A percentile compares a stretch with the other conserved stretches of the same genome.
Conservation (phyloP, 1,140 invertebrate species). For the Helicoverpa zea region DNA sequence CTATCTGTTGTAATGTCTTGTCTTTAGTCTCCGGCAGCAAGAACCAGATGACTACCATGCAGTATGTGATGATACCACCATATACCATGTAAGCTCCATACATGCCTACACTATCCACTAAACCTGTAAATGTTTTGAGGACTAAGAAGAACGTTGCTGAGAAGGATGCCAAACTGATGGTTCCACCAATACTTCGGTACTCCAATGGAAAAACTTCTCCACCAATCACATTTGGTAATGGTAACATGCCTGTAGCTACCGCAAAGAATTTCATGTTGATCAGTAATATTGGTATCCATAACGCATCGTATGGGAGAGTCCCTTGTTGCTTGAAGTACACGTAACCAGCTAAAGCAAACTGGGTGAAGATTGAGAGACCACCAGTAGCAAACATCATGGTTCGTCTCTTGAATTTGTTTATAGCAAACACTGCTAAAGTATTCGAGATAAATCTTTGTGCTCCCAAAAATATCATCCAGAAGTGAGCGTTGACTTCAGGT, state of each 20-base stretch:
- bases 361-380: slow-evolving; percentile 59
- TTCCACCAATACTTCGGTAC: slow-evolving; percentile 70
- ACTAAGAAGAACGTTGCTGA: slow-evolving; percentile 65
- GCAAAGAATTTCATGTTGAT: slow-evolving; percentile 71
- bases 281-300: slow-evolving; percentile 63
- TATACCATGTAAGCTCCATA: slow-evolving; percentile 66
- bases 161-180: slow-evolving; percentile 65
- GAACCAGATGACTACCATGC: slow-evolving; percentile 62
- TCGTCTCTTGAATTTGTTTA: slow-evolving; percentile 71
- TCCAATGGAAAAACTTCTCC: slow-evolving; percentile 74
- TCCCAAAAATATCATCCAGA: slow-evolving; percentile 88
- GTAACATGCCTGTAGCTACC: slow-evolving; percentile 71
- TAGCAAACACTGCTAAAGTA: slow-evolving; percentile 62
- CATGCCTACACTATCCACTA: slow-evolving; percentile 62
- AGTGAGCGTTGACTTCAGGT: slow-evolving; percentile 85
- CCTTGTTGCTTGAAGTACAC: slow-evolving; percentile 61
- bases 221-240: slow-evolving; percentile 71
- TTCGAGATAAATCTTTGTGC: slow-evolving; percentile 84
- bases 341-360: slow-evolving; percentile 64
- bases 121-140: slow-evolving; percentile 66
- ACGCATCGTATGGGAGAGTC: slow-evolving; percentile 64
- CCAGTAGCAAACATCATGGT: slow-evolving; percentile 68
- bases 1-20: slow-evolving; percentile 66
- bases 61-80: slow-evolving; percentile 54
- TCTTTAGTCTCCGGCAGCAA: slow-evolving; percentile 69